Conservation (phyloP, 2,888 invertebrate genomes). For the Leptura quadrifasciata region DNA sequence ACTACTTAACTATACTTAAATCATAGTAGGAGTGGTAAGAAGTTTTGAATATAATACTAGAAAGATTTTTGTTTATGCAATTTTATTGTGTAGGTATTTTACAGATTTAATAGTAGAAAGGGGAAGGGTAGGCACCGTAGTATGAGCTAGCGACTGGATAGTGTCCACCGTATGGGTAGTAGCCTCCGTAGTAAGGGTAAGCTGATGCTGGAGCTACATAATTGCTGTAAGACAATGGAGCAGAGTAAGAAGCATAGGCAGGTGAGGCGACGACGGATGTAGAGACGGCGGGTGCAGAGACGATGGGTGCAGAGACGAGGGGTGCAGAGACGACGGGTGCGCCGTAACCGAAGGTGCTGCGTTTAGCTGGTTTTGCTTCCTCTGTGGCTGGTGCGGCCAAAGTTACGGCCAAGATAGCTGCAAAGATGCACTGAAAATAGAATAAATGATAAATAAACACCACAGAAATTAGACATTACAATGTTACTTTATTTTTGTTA, state of each 20-base stretch:
- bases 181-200: not conserved
- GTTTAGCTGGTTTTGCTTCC: not conserved
- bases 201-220: not conserved
- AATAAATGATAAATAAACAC: no score
- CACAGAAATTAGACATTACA: no score
- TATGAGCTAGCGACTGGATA: not conserved
- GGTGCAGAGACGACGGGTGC: not conserved
- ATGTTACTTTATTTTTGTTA: not conserved
- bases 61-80: not conserved
- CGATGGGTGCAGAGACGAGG: not conserved
- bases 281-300: not conserved
- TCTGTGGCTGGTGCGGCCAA: not conserved
- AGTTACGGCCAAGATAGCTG: not conserved
- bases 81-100: not conserved
- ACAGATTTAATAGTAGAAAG: not conserved
- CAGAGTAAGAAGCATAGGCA: not conserved
- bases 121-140: not conserved
- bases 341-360: not conserved
- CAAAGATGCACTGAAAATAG: constrained; percentile 1
- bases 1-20: no score
- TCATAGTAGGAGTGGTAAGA: no score
- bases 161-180: not conserved
- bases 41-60: not conserved
- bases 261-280: not conserved
- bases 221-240: not conserved